Conservation (phyloP, 1,140 invertebrate species). For the Lepidurus packardi region DNA sequence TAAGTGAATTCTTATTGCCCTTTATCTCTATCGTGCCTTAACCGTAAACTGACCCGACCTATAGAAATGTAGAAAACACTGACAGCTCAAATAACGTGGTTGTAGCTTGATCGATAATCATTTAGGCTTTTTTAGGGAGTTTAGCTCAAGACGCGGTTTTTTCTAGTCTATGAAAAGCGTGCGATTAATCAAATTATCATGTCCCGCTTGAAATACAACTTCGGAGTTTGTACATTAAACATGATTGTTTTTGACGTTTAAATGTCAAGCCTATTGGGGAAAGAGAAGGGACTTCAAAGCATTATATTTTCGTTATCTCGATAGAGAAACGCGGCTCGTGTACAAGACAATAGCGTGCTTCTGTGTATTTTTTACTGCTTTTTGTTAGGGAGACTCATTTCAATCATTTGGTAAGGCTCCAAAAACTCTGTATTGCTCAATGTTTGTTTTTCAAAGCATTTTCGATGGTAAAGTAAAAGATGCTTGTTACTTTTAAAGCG, state of each 20-base stretch:
- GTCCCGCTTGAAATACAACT: background rate
- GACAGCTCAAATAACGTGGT: background rate
- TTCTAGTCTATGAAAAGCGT: slow-evolving; percentile 15
- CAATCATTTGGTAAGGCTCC: background rate
- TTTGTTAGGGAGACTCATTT: background rate
- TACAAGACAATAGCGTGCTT: background rate
- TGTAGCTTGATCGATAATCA: background rate
- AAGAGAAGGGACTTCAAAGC: background rate
- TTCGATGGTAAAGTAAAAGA: no score
- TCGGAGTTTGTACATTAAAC: background rate
- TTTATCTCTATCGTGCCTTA: background rate
- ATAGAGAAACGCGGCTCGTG: background rate
- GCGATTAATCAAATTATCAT: background rate
- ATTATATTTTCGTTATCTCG: background rate
- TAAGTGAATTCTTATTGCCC: background rate
- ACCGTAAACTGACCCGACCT: background rate
- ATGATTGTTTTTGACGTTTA: background rate
- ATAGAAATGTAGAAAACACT: background rate
- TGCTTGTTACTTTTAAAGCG: no score
- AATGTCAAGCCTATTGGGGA: background rate
- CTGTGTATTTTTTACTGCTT: background rate
- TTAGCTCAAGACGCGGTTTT: background rate
- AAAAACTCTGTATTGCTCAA: background rate
- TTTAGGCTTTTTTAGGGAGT: background rate
- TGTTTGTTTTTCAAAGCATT: no score